Percentiles rank a stretch among this genome's conserved stretches.
Evolutionary conservation across 2,113 vertebrate species (phyloP).

Genomic region (Dolichallabes microphthalmus): DNA sequence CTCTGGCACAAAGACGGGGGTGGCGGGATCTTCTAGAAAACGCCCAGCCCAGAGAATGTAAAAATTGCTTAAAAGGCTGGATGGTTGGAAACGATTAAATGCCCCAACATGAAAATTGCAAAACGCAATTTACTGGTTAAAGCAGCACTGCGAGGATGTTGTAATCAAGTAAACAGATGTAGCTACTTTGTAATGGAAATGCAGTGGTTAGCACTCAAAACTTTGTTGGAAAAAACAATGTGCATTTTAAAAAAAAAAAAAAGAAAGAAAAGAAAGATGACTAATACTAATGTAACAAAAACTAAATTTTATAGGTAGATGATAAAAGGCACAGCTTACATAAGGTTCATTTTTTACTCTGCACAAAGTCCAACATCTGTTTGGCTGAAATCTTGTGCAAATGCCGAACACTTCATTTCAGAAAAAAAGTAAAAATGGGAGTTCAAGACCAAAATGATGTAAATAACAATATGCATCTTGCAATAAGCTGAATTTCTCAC

Average conservation of each 20-base stretch:
- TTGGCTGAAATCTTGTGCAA: background rate
- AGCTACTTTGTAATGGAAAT: background rate
- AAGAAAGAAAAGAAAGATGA: no score
- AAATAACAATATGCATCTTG: background rate
- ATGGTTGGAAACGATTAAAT: constrained; percentile 16
- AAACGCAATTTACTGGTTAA: background rate
- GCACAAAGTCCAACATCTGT: background rate
- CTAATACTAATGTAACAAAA: background rate
- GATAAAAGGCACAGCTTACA: background rate
- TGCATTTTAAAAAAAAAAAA: background rate
- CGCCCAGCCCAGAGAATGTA: background rate
- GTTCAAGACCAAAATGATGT: background rate
- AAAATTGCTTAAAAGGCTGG: background rate
- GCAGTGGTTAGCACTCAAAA: background rate
- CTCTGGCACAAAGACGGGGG: constrained; percentile 35
- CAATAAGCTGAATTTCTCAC: background rate
- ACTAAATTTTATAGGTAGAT: background rate
- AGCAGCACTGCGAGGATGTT: background rate
- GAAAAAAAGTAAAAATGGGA: background rate
- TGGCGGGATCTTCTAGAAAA: background rate
- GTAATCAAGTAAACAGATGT: background rate
- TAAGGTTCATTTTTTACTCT: background rate
- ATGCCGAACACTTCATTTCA: no score
- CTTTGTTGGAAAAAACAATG: background rate
- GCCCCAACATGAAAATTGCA: background rate